Evolutionary conservation across 2,888 invertebrate species (phyloP), one percentile per base, ranked within the genome.

Genomic region (Morpho helenor): DNA sequence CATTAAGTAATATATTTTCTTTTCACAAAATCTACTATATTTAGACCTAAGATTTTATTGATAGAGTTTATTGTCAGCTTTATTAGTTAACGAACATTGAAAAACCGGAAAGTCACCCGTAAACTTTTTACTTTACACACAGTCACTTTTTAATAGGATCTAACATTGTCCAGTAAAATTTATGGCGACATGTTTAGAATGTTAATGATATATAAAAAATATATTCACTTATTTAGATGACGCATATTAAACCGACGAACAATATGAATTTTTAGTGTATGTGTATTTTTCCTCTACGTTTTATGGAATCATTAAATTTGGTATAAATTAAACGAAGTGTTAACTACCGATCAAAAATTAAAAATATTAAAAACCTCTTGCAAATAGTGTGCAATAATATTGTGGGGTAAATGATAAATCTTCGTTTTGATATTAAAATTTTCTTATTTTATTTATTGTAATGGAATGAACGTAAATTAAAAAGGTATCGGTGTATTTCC

Each of bases 41-140:
- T 80, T 80, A 79, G 76, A 72, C 76, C 74, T 75, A 76, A 77
- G 79, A 76, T 78, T 83, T 81, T 79, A 82, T 77, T 79, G 75
- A 75, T 69, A 73, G 67, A 73, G 74, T 83, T 82, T 79, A 80
- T 76, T 78, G 75, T 77, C 79, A 75, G 76, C 69, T 79, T 78
- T 80, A 76, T 80, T 75, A 77, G 76, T 77, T 66, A 68, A 76
- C 52, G 76, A 74, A 76, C 75, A 70, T 72, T 65, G 70, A 70
- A 77, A 77, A 74, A 76, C 74, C 74, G 71, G 72, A 70, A 67
- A 68, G 68, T 66, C 66, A 68, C 68, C 76, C 77, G 73, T 82
- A 77, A 82, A 80, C 60, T 69, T 68, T 63, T 66, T 66, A 64
- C 68, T 69, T 69, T 72, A 71, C 70, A 75, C 71, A 73, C 73